Evolutionary conservation across 1,140 invertebrate species (phyloP), one percentile per base, ranked within the genome.

Genomic region (Drosophila mauritiana): DNA sequence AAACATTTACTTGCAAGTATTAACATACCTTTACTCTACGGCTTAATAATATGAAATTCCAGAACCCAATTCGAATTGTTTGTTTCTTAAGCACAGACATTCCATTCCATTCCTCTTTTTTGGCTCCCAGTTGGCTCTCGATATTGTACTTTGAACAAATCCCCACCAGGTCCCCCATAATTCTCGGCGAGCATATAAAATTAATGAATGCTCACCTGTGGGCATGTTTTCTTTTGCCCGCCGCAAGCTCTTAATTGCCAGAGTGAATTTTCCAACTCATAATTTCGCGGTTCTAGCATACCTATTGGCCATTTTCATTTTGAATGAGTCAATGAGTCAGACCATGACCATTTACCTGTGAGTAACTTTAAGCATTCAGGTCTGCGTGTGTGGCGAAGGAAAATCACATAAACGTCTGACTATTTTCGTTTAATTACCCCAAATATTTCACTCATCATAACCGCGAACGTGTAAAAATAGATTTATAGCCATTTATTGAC

Each of bases 201-300:
- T 86, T 75, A 82, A 86, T 86, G 76, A 68, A 65, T 52, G 31
- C 65, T 86, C 83, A 88, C 83, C 82, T 86, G 81, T 45, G 61
- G 74, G 55, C 48, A 58, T 72, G 78, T 69, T 79, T 61, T 59
- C 63, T 51, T 72, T 78, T 52, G 34, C 43, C 42, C 53, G 57
- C 53, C 73, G 45, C 80, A 76, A 72, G 72, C 25, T 76, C 64
- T 86, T 83, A 86, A 86, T 86, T 76, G 73, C 51, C 79, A 20
- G 22, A 56, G 42, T 39, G 67, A 27, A 56, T 67, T 81, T 83
- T 79, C 59, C 43, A 78, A 68, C 58, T 78, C 61, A 73, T 75
- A 73, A 62, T 69, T 65, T 39, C 15, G 10, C 12, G 43, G 11
- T 43, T 1, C 27, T 11, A 31, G 2, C 48, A 34, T 51, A 17